Conservation (phyloP, 1,140 invertebrate species). For the Pogonomyrmex barbatus region DNA sequence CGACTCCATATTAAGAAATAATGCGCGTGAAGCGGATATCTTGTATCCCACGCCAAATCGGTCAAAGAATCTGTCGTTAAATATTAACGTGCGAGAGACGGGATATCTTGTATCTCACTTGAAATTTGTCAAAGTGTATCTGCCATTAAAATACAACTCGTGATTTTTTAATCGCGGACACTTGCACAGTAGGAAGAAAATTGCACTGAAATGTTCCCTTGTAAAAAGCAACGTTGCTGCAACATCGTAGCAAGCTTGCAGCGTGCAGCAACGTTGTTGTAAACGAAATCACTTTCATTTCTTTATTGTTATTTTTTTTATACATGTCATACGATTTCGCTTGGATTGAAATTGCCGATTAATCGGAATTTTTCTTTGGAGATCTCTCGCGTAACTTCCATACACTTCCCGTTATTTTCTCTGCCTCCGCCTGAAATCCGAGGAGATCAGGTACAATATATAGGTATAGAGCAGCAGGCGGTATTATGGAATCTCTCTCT, state of each 20-base stretch:
- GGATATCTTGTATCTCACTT: not conserved
- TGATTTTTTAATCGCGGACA: constrained; percentile 12
- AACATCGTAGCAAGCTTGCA: not conserved
- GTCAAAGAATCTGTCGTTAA: constrained; percentile 3
- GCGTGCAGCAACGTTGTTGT: not conserved
- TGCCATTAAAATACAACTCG: not conserved
- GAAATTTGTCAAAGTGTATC: not conserved
- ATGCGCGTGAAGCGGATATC: not conserved
- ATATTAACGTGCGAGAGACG: not conserved
- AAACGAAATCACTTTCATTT: not conserved
- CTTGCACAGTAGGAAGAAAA: not conserved
- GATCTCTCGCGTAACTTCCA: not conserved
- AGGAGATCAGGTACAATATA: not conserved
- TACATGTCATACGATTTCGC: not conserved
- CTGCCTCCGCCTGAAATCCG: not conserved
- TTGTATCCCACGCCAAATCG: not conserved
- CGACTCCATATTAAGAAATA: not conserved
- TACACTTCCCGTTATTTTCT: not conserved
- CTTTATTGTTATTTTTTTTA: not conserved
- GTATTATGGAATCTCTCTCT: not conserved
- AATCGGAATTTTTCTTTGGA: not conserved
- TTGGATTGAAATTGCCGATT: not conserved
- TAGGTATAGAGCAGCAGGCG: not conserved
- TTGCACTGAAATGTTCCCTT: not conserved
- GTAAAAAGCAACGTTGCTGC: not conserved